Base-by-base conservation (phyloP, 1,140 invertebrate genomes). In the Aphaenogaster ashmeadi region DNA sequence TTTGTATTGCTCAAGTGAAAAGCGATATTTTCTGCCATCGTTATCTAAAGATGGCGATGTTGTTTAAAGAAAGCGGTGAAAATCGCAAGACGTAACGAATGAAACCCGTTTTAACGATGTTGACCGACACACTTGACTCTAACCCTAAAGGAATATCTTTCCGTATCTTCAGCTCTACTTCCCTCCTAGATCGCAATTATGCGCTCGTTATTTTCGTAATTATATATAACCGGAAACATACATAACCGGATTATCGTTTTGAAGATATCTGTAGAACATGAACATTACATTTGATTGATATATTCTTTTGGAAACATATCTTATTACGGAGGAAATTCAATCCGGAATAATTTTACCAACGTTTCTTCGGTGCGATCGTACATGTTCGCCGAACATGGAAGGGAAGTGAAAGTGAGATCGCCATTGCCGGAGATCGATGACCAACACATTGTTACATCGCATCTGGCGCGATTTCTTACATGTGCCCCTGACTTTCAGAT, bases 341-440 rank as follows among this genome's bases (percentile, higher is more conserved):
- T 27, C 21, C 21, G 21, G n/a, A 15, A 47, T 69, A 69, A 50
- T 47, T 69, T 7, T 33, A 44, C 0, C 21, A 9, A 9, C 21
- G 13, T 74, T 74, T 84, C 27, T 58, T 83, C 54, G 54, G 47
- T n/a, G 8, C 80, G 44, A 21, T 60, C 54, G 18, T 50, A 47
- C 9, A 15, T 15, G 27, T 7, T 21, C 18, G 50, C 38, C 52
- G n/a, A 54, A 54, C 9, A 47, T n/a, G 44, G 75, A 80, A 81
- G 83, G 50, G 50, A 81, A 58, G 94, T 94, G 94, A 95, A 95
- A 95, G 94, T 93, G 90, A 92, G 88, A 88, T 91, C 92, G 78
- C 87, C 85, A 86, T 94, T 92, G 89, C 80, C 90, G 89, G 38
- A 72, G 74, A 91, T 91, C 86, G 90, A 91, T 88, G 79, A 83